A percentile compares a stretch with the other conserved stretches of the same genome.
These are phyloP conservation scores for Galeopterus variegatus DNA, from an alignment of 2,113 vertebrate genomes.

Conservation along the genomic window DNA sequence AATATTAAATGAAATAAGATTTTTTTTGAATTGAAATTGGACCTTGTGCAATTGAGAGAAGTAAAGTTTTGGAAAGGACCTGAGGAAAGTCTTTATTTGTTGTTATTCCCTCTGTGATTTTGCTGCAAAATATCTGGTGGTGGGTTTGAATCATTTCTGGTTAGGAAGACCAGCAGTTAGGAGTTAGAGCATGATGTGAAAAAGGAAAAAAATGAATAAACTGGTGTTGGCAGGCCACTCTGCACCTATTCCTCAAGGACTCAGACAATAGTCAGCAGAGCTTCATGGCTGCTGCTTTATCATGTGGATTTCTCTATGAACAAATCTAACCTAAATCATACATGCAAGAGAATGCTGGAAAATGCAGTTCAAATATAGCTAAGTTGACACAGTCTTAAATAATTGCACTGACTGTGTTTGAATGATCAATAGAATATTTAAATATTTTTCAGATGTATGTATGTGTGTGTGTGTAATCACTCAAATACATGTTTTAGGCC, in stretches of 20 bases:
- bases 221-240: not conserved
- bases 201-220: not conserved
- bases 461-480: not conserved
- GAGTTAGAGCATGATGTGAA: not conserved
- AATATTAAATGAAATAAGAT: not conserved
- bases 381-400: not conserved
- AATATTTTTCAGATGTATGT: not conserved
- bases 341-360: not conserved
- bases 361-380: not conserved
- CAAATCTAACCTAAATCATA: not conserved
- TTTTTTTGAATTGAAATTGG: not conserved
- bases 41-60: not conserved
- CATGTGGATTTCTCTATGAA: not conserved
- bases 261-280: not conserved
- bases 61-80: not conserved
- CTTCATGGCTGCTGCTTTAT: not conserved
- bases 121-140: not conserved
- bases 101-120: not conserved
- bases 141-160: not conserved
- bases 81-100: not conserved
- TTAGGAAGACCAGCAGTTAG: not conserved
- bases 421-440: not conserved
- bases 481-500: not conserved
- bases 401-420: not conserved
- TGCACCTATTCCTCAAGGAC: not conserved